phyloP scores from a whole-genome alignment of 2,797 vertebrate species.

The Eutrigla gurnardus region DNA sequence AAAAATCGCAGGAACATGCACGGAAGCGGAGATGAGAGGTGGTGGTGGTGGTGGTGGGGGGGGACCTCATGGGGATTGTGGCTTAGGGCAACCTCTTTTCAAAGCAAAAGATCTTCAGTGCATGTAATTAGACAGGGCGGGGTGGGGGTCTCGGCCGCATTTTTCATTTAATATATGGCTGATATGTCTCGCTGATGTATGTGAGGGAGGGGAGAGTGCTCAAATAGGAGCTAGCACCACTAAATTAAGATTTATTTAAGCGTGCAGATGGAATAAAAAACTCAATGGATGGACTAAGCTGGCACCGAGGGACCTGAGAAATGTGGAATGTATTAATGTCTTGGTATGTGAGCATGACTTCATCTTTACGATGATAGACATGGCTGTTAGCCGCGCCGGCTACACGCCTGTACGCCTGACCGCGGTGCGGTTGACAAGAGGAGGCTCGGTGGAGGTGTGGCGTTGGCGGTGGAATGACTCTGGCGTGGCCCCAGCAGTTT shows the following conservation, averaged over 20 bases:
- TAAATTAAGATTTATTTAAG: slow-evolving; percentile 78
- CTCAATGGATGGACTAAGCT: slow-evolving; percentile 49
- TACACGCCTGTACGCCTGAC: slow-evolving; percentile 11
- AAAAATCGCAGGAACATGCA: slow-evolving; percentile 53
- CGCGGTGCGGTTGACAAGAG: slow-evolving; percentile 15
- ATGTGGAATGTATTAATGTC: slow-evolving; percentile 48
- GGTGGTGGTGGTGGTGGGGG: slow-evolving; percentile 25
- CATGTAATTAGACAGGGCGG: slow-evolving; percentile 81
- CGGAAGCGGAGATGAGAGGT: slow-evolving; percentile 59
- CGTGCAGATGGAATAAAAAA: slow-evolving; percentile 41
- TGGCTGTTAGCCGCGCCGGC: slow-evolving; percentile 19
- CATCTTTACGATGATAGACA: slow-evolving; percentile 53
- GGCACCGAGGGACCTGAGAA: slow-evolving; percentile 33
- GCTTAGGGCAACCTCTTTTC: slow-evolving; percentile 79
- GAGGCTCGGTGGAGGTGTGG: neutral
- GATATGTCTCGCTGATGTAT: slow-evolving; percentile 68
- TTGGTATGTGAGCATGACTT: slow-evolving; percentile 47
- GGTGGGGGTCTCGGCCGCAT: slow-evolving; percentile 55
- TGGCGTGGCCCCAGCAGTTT: slow-evolving; percentile 42
- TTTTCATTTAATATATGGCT: slow-evolving; percentile 75
- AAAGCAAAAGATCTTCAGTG: slow-evolving; percentile 75
- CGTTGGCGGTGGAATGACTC: neutral
- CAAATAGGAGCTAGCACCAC: slow-evolving; percentile 30
- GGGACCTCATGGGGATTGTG: slow-evolving; percentile 74
- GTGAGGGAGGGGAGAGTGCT: slow-evolving; percentile 23